Base-by-base conservation (phyloP, 2,113 vertebrate species). In the Gasterosteus aculeatus region DNA sequence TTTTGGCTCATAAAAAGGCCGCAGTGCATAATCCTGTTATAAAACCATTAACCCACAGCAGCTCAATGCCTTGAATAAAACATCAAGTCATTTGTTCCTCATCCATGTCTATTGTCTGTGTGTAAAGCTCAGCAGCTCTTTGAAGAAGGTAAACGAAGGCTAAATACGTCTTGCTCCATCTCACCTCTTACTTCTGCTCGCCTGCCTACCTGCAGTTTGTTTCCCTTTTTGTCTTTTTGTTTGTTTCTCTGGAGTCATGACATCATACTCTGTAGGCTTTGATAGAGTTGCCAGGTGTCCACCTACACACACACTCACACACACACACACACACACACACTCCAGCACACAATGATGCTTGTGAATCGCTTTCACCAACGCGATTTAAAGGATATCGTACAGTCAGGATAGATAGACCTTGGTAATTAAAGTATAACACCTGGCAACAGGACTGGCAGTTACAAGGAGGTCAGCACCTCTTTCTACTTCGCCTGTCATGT, bases 61-160 rank as follows among this genome's bases (percentile, higher is more conserved):
- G 44, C 67, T 69, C 68, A 38, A 70, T 56, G 10, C 41, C 53
- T 78, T 87, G 67, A 86, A 88, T 87, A 86, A 83, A 80, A 85
- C 58, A 66, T 54, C 64, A 67, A 72, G 72, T 74, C 68, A 26
- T 81, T 42, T 81, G 71, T 65, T n/a, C 22, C 58, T 33, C 19
- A 76, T 62, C 62, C 77, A 67, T 75, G 77, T 85, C 75, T 69
- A 70, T 81, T 22, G 22, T 83, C 41, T 71, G 63, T 69, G 60
- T 73, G 26, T 60, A 82, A 84, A 84, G 80, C 83, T 85, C 35
- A 38, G 35, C 78, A 83, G 66, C 42, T 67, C 38, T 77, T 77
- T 78, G n/a, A 75, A 64, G 44, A 81, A 44, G 41, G 47, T 75
- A 62, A 71, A 81, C 38, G 38, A 49, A 72, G 49, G 57, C 62